Evolutionary conservation across 2,888 invertebrate genomes (phyloP).

Genomic region (Chironomus tentans): DNA sequence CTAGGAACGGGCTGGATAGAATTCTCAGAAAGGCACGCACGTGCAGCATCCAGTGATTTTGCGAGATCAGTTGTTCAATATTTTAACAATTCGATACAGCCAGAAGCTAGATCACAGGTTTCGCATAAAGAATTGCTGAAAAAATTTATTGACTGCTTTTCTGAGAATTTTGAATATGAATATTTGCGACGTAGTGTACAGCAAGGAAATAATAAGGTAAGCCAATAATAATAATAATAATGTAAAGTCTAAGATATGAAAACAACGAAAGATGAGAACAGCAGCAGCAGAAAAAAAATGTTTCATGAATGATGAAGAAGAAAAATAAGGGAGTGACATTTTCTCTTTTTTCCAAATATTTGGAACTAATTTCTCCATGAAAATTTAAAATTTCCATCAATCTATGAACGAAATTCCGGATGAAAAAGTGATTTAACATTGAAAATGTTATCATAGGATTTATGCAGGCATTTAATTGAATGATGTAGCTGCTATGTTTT

Average conservation of each 20-base stretch:
- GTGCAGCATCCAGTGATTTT: conserved; percentile 76
- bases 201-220: conserved; percentile 43
- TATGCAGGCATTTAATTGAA: neutral
- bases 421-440: neutral
- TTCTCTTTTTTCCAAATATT: neutral
- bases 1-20: conserved; percentile 58
- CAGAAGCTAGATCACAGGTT: conserved; percentile 54
- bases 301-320: neutral
- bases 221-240: conserved; percentile 30
- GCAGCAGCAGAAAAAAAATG: too few relatives aligned
- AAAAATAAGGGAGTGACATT: conserved; percentile 21
- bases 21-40: conserved; percentile 80
- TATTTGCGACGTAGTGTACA: conserved; percentile 50
- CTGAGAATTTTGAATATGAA: conserved; percentile 76
- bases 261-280: conserved; percentile 3
- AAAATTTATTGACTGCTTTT: conserved; percentile 76
- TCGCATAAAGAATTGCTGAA: conserved; percentile 71
- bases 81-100: conserved; percentile 59
- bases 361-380: neutral
- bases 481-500: neutral
- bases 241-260: conserved; percentile 32
- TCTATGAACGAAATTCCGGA: neutral
- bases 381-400: neutral
- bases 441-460: neutral
- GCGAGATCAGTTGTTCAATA: conserved; percentile 76